Base-by-base conservation (phyloP, 2,888 invertebrate species). In the Hyles lineata region DNA sequence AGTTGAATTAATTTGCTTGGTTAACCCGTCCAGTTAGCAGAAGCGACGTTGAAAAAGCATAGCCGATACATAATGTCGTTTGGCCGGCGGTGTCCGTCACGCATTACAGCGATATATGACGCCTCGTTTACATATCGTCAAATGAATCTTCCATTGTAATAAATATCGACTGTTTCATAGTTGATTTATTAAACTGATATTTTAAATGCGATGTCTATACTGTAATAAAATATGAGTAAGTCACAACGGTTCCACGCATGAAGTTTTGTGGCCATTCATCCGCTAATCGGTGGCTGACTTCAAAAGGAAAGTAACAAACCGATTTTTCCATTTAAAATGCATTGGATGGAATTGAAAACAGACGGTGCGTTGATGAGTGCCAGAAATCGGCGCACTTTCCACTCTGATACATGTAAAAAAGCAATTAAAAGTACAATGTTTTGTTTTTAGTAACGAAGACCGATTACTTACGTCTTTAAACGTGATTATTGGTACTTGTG, bases 251-350 rank as follows among this genome's bases (percentile, higher is more conserved):
- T 8, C 17, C 19, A 52, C 55, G 55, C 55, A 55, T 55, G 55
- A 55, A 55, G 55, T n/a, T 55, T 55, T 55, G 55, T n/a, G 17
- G n/a, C 55, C 55, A n/a, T n/a, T n/a, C n/a, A 55, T n/a, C n/a
- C 55, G 55, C 6, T 55, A 19, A 55, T 55, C 55, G 55, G 19
- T n/a, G 2, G 55, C 55, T 19, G 55, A 55, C 7, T 55, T 55
- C 7, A 7, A n/a, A 55, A 55, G 55, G n/a, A 55, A n/a, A 55
- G 7, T 55, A 43, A 43, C 15, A 43, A 15, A 43, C 15, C 2
- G 43, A 43, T 55, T 55, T 55, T 55, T n/a, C 8, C 19, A 55
- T 55, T 55, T 55, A 55, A 55, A 55, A 5, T 55, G 7, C n/a
- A 15, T 55, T n/a, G 19, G 55, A 55, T 17, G 17, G 17, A 55